phyloP scores from a whole-genome alignment of 2,888 invertebrate species.

The Drosophila maculinotata region DNA sequence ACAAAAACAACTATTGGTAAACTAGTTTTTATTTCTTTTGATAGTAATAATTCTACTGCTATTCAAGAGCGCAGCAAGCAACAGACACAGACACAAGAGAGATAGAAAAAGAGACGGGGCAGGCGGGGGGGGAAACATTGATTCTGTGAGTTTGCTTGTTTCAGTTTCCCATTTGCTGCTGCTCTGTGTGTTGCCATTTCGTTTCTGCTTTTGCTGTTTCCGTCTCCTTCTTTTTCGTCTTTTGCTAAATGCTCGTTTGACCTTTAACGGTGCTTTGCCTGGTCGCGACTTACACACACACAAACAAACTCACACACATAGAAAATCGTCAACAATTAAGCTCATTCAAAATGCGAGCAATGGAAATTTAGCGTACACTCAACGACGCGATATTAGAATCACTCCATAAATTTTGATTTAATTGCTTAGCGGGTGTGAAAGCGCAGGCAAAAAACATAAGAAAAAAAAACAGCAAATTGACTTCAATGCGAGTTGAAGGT shows the following conservation, averaged over 20 bases:
- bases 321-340: constrained; percentile 73
- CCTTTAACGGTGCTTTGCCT: constrained; percentile 75
- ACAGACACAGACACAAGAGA: too few relatives aligned
- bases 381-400: constrained; percentile 62
- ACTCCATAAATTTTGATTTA: constrained; percentile 72
- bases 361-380: constrained; percentile 56
- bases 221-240: constrained; percentile 31
- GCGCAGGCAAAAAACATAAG: constrained; percentile 9
- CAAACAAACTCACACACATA: constrained; percentile 1
- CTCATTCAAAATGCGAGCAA: constrained; percentile 76
- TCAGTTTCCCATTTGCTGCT: constrained; percentile 42
- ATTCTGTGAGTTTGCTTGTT: constrained; percentile 42
- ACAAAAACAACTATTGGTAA: constrained; percentile 45
- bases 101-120: neutral
- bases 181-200: constrained; percentile 61
- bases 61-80: constrained; percentile 26
- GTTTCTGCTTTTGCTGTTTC: constrained; percentile 46
- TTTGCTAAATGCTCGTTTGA: constrained; percentile 73
- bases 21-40: constrained; percentile 68
- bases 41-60: constrained; percentile 66
- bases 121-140: constrained; percentile 25
- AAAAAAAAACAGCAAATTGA: constrained; percentile 53
- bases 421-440: constrained; percentile 54
- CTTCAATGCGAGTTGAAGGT: constrained; percentile 80
- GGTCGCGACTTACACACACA: constrained; percentile 49